These are phyloP conservation scores for Pangasianodon hypophthalmus DNA, from an alignment of 2,113 vertebrate species.

Conservation along the genomic window DNA sequence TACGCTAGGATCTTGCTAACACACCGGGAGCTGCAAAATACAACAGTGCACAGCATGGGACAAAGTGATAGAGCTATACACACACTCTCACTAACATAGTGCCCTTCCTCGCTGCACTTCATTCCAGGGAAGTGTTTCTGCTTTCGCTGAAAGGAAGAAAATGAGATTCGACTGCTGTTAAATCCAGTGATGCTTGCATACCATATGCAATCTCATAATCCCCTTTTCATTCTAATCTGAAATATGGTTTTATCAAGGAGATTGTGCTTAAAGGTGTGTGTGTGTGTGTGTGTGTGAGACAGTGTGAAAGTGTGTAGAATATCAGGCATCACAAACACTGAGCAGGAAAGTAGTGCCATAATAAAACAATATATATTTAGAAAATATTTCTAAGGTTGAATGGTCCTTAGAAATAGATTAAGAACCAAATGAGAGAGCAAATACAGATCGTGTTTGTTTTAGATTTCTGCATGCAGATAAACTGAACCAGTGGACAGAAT, in stretches of 20 bases:
- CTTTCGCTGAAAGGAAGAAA: background rate
- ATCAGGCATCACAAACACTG: background rate
- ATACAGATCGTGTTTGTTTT: background rate
- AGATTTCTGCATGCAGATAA: background rate
- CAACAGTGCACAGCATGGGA: constrained; percentile 31
- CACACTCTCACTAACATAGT: constrained; percentile 31
- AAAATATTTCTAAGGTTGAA: background rate
- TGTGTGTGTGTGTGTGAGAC: background rate
- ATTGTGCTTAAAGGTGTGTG: background rate
- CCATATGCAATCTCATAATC: constrained; percentile 44
- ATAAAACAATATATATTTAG: background rate
- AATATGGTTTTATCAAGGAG: constrained; percentile 5
- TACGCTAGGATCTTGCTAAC: constrained; percentile 39
- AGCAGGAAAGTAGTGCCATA: background rate
- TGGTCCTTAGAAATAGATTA: background rate
- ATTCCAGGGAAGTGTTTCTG: constrained; percentile 30
- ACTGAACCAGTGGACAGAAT: constrained; percentile 22
- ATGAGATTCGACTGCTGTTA: background rate
- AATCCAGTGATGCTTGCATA: background rate
- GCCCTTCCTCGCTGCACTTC: background rate
- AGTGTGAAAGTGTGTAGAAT: background rate
- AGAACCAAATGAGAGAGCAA: background rate
- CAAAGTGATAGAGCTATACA: constrained; percentile 26
- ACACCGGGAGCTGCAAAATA: constrained; percentile 24
- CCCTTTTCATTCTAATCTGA: constrained; percentile 39